Conservation (phyloP, 2,797 vertebrate species). For the Clarias laeviceps region DNA sequence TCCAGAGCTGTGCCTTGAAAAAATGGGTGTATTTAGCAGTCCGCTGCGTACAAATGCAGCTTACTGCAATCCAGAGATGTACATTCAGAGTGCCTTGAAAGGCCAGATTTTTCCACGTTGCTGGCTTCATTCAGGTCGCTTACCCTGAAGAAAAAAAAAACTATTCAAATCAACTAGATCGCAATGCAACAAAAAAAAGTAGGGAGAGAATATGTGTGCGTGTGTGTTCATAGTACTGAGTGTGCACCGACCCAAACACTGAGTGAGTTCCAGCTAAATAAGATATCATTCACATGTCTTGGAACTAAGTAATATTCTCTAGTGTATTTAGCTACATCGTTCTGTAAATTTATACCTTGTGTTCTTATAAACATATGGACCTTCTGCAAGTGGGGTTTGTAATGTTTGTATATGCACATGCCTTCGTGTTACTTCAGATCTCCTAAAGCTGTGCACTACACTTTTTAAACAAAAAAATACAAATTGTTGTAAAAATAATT, state of each 20-base stretch:
- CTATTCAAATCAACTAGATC: slow-evolving; percentile 95
- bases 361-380: no score
- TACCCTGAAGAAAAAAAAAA: slow-evolving; percentile 72
- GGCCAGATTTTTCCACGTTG: slow-evolving; percentile 99
- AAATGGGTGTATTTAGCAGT: slow-evolving; percentile 99
- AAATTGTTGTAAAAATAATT: neutral
- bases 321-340: slow-evolving; percentile 13
- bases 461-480: neutral
- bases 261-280: slow-evolving; percentile 82
- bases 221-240: slow-evolving; percentile 34
- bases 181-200: slow-evolving; percentile 71
- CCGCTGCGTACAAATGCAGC: slow-evolving; percentile 97
- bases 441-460: neutral
- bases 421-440: neutral
- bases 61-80: slow-evolving; percentile 97
- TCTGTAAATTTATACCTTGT: neutral
- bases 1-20: slow-evolving; percentile 90
- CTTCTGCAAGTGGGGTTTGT: neutral
- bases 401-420: neutral
- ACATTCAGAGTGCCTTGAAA: slow-evolving; percentile 97
- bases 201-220: slow-evolving; percentile 55
- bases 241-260: slow-evolving; percentile 81
- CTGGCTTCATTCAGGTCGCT: slow-evolving; percentile 97
- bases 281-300: slow-evolving; percentile 77
- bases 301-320: slow-evolving; percentile 14